phyloP scores from a whole-genome alignment of 2,888 invertebrate genomes.

The Cosmia trapezina region DNA sequence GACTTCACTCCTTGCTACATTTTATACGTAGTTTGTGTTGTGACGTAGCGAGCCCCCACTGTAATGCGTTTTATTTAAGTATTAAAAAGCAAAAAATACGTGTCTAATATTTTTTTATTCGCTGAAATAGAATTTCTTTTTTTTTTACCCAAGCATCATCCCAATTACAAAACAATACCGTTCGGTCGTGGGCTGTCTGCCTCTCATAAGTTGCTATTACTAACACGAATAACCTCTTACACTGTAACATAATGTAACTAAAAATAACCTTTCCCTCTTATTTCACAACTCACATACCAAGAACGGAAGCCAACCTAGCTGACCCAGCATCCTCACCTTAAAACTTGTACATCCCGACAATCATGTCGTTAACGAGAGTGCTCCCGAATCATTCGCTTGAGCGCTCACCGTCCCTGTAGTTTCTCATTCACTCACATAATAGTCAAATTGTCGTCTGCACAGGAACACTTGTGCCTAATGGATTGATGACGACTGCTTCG shows the following conservation, averaged over 20 bases:
- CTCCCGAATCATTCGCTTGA: slow-evolving; percentile 57
- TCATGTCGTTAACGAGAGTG: slow-evolving; percentile 62
- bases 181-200: neutral
- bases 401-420: slow-evolving; percentile 50
- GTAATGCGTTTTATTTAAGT: too few relatives aligned
- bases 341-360: slow-evolving; percentile 58
- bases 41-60: too few relatives aligned
- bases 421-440: slow-evolving; percentile 62
- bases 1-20: too few relatives aligned
- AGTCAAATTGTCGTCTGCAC: slow-evolving; percentile 63
- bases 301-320: slow-evolving; percentile 25
- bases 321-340: slow-evolving; percentile 33
- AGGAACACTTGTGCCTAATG: slow-evolving; percentile 57
- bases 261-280: neutral
- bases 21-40: too few relatives aligned
- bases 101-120: too few relatives aligned
- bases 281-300: neutral
- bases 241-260: slow-evolving; percentile 21
- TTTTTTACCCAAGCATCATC: too few relatives aligned
- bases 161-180: neutral
- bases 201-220: neutral
- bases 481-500: slow-evolving; percentile 55
- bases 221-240: neutral
- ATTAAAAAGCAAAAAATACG: too few relatives aligned
- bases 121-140: too few relatives aligned